Evolutionary conservation across 2,888 invertebrate genomes (phyloP), one percentile per base, ranked within the genome.

Genomic region (Stictocephala bisonia): DNA sequence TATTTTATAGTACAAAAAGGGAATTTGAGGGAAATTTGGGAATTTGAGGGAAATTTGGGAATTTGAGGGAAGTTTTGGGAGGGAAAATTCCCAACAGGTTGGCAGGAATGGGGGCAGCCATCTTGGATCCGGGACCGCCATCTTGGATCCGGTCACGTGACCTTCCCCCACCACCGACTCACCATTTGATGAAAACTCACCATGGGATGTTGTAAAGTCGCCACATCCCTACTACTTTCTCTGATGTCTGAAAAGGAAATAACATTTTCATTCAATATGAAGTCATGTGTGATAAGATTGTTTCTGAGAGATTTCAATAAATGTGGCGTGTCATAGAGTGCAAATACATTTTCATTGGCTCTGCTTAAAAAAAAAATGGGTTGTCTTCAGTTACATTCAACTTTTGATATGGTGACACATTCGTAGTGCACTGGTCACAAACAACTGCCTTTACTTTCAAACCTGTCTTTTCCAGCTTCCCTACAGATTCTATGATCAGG

Each of bases 401-500:
- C 9, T 68, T 22, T 9, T 72, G 66, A 3, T 75, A 70, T 7
- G 79, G 78, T 20, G 24, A 64, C 20, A 68, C 67, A 67, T 80
- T 80, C n/a, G 76, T 58, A 3, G 77, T 24, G 44, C 75, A 77
- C 35, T 76, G 78, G 68, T 80, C 79, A 67, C 79, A 80, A 24
- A 76, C 76, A 51, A 78, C 64, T 1, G 77, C 72, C 66, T 75
- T 75, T 6, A 80, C 70, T 56, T 74, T 44, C 13, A 79, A 74
- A 4, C 77, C 80, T 20, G 66, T 29, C 40, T 40, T 35, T 31
- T 44, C n/a, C n/a, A 78, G 56, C 11, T 48, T 71, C 35, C 48
- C 58, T 18, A 79, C 58, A 53, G 58, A 56, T 51, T 69, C 71
- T 50, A 67, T 69, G 11, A 79, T 70, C 29, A 79, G 70, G 18